Evolutionary conservation across 2,888 invertebrate species (phyloP).

Genomic region (Eurois occulta): DNA sequence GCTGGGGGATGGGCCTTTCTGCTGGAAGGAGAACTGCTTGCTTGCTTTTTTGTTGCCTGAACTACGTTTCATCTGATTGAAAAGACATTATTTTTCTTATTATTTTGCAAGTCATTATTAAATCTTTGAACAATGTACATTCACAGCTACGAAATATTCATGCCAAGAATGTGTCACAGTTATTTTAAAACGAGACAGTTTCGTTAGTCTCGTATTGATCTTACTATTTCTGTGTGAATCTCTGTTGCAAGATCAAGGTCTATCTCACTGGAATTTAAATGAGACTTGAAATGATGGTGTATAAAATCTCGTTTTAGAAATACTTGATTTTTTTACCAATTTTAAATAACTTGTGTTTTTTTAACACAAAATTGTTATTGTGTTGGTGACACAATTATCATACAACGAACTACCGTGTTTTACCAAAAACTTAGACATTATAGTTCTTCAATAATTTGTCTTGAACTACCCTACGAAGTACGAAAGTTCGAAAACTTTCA

Average conservation of each 20-base stretch:
- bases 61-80: not conserved
- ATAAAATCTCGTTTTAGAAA: not conserved
- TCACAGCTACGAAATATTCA: not conserved
- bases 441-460: not conserved
- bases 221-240: slow-evolving; percentile 22
- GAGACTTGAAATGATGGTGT: not conserved
- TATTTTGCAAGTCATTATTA: not conserved
- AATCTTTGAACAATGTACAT: not conserved
- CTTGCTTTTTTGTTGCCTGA: not conserved
- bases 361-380: not conserved
- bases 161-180: not conserved
- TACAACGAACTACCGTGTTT: not conserved
- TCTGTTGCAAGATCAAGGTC: not conserved
- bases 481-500: not conserved
- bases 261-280: not conserved
- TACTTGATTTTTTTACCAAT: not conserved
- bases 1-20: not conserved
- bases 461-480: not conserved
- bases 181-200: slow-evolving; percentile 1
- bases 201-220: slow-evolving; percentile 19
- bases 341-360: not conserved
- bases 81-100: not conserved
- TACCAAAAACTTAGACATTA: not conserved
- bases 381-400: too few relatives aligned
- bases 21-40: not conserved